Conservation (phyloP, 2,797 vertebrate genomes). For the Parauchenoglanis punctatus region DNA sequence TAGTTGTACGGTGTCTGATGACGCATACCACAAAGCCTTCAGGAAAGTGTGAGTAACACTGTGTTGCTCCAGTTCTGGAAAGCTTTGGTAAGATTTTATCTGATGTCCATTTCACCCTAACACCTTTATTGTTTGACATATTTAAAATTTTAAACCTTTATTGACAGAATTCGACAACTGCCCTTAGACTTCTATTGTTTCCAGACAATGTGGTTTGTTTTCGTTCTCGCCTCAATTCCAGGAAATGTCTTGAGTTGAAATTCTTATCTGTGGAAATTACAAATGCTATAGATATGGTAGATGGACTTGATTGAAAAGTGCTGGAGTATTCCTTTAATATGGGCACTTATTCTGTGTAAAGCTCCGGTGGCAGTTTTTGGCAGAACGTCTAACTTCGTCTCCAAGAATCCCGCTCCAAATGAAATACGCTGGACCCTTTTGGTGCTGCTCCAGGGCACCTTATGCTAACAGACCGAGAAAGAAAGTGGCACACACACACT, state of each 20-base stretch:
- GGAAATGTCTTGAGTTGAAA: neutral
- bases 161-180: neutral
- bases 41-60: constrained; percentile 14
- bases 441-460: constrained; percentile 61
- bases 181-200: neutral
- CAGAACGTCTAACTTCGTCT: constrained; percentile 11
- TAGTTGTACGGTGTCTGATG: neutral
- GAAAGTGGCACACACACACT: constrained; percentile 46
- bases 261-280: neutral
- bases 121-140: too few relatives aligned
- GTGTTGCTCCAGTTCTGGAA: neutral
- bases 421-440: constrained; percentile 68
- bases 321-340: constrained; percentile 14
- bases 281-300: neutral
- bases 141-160: neutral
- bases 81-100: neutral
- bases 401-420: constrained; percentile 79
- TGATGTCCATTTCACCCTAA: neutral
- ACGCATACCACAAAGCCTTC: constrained; percentile 5
- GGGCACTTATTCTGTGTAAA: neutral
- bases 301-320: neutral
- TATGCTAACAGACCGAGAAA: constrained; percentile 45
- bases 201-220: neutral
- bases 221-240: neutral
- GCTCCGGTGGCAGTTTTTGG: constrained; percentile 28